Base-by-base conservation (phyloP, 2,797 vertebrate genomes). In the Sebastes trivittatus region DNA sequence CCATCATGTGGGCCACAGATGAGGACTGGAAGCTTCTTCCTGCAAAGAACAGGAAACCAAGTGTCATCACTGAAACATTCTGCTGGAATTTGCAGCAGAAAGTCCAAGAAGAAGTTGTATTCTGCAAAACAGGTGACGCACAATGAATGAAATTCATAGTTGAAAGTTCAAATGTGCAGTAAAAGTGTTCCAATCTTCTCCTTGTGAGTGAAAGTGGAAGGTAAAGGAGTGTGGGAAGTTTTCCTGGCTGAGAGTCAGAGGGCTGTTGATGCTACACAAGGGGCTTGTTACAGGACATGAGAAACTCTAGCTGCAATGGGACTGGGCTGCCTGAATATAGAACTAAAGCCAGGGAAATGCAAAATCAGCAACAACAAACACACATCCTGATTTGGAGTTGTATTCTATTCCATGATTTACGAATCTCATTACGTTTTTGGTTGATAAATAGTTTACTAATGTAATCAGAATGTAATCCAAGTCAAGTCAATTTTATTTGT, bases 321-420 rank as follows among this genome's bases (percentile, higher is more conserved):
- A 60, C 2, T 20, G 30, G 36, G 18, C 23, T 30, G 49, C 6
- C 61, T 34, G 42, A 3, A 7, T 36, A 36, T 16, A 25, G 9
- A 6, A 62, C 42, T 22, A n/a, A 46, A 58, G 46, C 64, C 75
- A 83, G 82, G 78, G 80, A 85, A 91, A 73, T 11, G 20, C 27
- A 72, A 11, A 49, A 27, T 59, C 9, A 63, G 4, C 7, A 3
- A 32, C 49, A 36, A 32, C n/a, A 42, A 62, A 11, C 5, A 49
- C 20, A 22, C n/a, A 46, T 46, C 23, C 18, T 4, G 16, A 30
- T 52, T 20, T 67, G 11, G 46, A 49, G 64, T 49, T 7, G 6
- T n/a, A 27, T 49, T 49, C 18, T 49, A n/a, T 13, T 7, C 42
- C 64, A 66, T 46, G 16, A 20, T 66, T 66, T 20, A 11, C 4